A percentile compares a stretch with the other conserved stretches of the same genome.
phyloP scores from a whole-genome alignment of 2,888 invertebrate genomes.

The Nezara viridula region DNA sequence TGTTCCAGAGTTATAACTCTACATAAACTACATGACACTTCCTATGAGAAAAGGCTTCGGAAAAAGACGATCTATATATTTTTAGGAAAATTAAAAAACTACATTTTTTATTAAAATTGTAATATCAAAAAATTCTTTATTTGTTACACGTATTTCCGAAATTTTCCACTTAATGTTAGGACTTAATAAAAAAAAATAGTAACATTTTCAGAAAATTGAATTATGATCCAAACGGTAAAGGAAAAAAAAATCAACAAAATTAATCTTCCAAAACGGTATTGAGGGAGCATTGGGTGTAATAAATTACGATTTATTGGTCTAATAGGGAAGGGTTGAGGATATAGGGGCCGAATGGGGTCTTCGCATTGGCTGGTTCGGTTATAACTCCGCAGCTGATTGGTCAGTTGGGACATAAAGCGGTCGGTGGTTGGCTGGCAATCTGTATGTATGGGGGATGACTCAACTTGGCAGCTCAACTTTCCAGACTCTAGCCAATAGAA shows the following conservation, averaged over 20 bases:
- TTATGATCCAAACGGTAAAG: background rate
- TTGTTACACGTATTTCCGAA: too few species aligned
- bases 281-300: background rate
- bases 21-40: too few species aligned
- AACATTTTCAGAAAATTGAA: background rate
- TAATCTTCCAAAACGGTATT: background rate
- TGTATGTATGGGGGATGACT: background rate
- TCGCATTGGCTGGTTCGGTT: background rate
- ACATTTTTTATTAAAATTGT: too few species aligned
- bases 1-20: too few species aligned
- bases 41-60: too few species aligned
- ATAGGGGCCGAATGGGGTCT: constrained; percentile 25
- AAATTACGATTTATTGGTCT: constrained; percentile 35
- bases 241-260: constrained; percentile 20
- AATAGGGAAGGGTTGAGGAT: constrained; percentile 19
- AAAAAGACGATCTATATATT: too few species aligned
- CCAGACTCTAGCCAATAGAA: background rate
- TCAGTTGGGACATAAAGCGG: constrained; percentile 36
- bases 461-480: background rate
- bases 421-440: constrained; percentile 23
- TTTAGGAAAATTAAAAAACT: too few species aligned
- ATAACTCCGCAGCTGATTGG: constrained; percentile 13
- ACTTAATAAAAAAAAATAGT: background rate
- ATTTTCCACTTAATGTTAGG: too few species aligned
- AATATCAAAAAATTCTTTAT: too few species aligned